These are phyloP conservation scores for Phacellophora camtschatica DNA, from an alignment of 30 jellyfish, hydroid and myxozoan genomes.

Conservation along the genomic window DNA sequence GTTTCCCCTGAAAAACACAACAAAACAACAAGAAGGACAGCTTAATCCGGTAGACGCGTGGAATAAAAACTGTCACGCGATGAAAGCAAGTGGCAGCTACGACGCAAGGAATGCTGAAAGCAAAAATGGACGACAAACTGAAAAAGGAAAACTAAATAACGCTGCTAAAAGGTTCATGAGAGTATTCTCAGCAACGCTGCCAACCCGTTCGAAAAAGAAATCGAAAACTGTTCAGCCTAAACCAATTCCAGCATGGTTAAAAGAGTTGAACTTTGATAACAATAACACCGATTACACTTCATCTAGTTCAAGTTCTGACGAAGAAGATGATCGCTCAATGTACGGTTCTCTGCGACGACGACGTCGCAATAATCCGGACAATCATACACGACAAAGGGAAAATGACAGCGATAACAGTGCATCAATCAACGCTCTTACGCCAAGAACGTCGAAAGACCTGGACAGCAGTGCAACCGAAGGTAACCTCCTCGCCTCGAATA, in stretches of 20 bases:
- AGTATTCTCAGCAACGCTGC: conserved; percentile 9
- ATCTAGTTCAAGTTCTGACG: conserved; percentile 43
- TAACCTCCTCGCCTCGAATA: not conserved
- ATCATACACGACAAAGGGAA: not conserved
- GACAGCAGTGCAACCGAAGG: not conserved
- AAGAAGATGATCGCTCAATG: conserved; percentile 51
- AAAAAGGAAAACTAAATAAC: conserved; percentile 25
- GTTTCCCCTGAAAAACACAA: not conserved
- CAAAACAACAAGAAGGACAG: not conserved
- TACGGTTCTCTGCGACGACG: conserved; percentile 13
- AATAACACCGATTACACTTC: conserved; percentile 37
- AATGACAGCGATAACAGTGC: conserved; percentile 2
- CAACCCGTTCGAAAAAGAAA: not conserved
- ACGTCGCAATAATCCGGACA: no score
- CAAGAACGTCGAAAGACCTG: not conserved
- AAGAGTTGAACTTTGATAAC: conserved; percentile 16
- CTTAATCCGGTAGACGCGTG: not conserved
- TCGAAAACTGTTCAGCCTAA: not conserved
- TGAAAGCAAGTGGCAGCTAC: conserved; percentile 42
- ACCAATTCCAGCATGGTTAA: conserved; percentile 30
- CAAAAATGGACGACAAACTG: conserved; percentile 2
- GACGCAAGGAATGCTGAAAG: conserved; percentile 36
- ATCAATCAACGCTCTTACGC: not conserved
- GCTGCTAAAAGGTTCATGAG: conserved; percentile 44
- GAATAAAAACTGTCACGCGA: not conserved